Evolutionary conservation across 2,797 vertebrate genomes (phyloP).

Genomic region (Chloroceryle inda): DNA sequence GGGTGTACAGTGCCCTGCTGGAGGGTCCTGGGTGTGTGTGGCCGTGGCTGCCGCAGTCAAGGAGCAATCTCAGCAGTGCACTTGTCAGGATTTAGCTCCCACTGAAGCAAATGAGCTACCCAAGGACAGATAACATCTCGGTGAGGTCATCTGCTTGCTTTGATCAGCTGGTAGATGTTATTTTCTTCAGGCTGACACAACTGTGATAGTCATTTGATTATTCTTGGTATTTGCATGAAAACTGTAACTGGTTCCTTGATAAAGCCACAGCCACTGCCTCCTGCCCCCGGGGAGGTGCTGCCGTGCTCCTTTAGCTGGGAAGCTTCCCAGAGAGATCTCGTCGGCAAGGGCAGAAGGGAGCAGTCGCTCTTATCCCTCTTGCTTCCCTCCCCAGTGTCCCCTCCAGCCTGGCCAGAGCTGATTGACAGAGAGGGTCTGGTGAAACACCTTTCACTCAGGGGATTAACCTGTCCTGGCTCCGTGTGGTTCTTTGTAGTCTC

Average conservation of each 20-base stretch:
- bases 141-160: not conserved
- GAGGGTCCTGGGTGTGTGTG: not conserved
- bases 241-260: not conserved
- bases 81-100: not conserved
- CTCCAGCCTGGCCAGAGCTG: not conserved
- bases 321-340: not conserved
- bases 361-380: not conserved
- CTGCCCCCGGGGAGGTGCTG: not conserved
- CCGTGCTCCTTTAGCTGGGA: not conserved
- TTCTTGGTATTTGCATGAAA: constrained; percentile 32
- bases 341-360: not conserved
- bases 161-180: not conserved
- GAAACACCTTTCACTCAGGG: not conserved
- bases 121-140: not conserved
- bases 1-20: rapidly evolving
- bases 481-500: not conserved
- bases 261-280: not conserved
- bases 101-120: not conserved
- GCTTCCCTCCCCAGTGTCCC: not conserved
- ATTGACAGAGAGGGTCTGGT: not conserved
- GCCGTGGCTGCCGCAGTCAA: not conserved
- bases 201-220: not conserved
- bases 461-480: rapidly evolving
- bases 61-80: not conserved
- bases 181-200: not conserved